Conservation (phyloP, 2,113 vertebrate species). For the Thinocorus orbignyianus region DNA sequence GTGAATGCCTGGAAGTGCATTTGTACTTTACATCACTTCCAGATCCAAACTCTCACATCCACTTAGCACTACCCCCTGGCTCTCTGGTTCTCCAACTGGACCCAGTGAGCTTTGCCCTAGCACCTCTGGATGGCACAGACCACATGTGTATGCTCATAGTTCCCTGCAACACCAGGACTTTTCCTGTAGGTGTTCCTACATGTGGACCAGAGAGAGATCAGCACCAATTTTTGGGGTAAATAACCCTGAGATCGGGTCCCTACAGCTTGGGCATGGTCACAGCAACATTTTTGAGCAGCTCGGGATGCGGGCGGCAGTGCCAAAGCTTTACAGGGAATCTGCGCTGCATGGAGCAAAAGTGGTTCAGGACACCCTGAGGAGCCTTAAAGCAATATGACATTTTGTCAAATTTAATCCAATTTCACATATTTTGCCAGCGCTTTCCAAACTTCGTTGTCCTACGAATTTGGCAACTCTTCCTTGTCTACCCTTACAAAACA, state of each 20-base stretch:
- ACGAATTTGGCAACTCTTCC: constrained; percentile 38
- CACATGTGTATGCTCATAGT: fast-evolving
- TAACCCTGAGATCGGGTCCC: neutral
- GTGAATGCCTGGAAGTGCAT: neutral
- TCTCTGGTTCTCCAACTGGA: neutral
- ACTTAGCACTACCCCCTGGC: neutral
- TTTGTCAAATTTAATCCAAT: constrained; percentile 65
- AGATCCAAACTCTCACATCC: neutral
- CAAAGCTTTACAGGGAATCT: constrained; percentile 36
- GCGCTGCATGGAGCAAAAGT: neutral
- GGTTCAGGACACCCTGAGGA: constrained; percentile 42
- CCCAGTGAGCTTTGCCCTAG: neutral
- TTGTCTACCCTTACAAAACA: constrained; percentile 54
- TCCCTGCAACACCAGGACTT: neutral
- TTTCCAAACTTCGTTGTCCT: constrained; percentile 65
- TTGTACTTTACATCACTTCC: neutral
- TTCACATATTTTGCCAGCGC: constrained; percentile 43
- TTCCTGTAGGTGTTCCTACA: neutral
- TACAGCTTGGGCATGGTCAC: neutral
- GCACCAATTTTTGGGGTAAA: neutral
- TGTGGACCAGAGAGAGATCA: neutral
- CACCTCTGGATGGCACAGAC: neutral
- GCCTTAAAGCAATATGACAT: constrained; percentile 50
- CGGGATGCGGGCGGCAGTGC: neutral
- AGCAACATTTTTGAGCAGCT: neutral